These are phyloP conservation scores for Potamarius usumacintae DNA, from an alignment of 2,113 vertebrate species.

Conservation along the genomic window DNA sequence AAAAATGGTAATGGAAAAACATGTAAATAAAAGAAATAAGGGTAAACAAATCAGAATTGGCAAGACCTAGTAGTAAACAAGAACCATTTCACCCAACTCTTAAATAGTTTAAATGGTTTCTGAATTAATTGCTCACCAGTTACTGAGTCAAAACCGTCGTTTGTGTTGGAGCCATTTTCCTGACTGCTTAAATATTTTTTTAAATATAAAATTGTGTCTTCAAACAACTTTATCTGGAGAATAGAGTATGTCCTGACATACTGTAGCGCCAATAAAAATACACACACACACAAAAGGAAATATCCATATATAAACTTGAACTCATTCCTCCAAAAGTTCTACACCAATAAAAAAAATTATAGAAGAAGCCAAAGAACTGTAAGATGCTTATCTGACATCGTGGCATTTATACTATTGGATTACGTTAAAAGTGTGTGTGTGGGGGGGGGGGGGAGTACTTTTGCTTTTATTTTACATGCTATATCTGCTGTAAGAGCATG, in stretches of 20 bases:
- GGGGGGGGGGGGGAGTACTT: no score
- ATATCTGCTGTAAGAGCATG: not conserved
- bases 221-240: not conserved
- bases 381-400: not conserved
- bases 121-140: not conserved
- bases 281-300: not conserved
- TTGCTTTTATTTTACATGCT: not conserved
- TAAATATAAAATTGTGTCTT: not conserved
- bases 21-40: not conserved
- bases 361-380: not conserved
- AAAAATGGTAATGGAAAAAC: not conserved
- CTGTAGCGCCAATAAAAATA: not conserved
- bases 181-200: not conserved
- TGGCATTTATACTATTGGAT: not conserved
- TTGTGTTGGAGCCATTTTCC: not conserved
- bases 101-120: not conserved
- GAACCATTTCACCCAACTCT: not conserved
- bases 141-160: not conserved
- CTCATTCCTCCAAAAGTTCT: not conserved
- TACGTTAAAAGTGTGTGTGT: not conserved
- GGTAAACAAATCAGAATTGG: not conserved
- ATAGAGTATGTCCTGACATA: not conserved
- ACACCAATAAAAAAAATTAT: not conserved
- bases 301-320: not conserved
- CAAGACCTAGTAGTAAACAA: not conserved